Conservation (phyloP, 2,888 invertebrate genomes). For the Coleophora deauratella region DNA sequence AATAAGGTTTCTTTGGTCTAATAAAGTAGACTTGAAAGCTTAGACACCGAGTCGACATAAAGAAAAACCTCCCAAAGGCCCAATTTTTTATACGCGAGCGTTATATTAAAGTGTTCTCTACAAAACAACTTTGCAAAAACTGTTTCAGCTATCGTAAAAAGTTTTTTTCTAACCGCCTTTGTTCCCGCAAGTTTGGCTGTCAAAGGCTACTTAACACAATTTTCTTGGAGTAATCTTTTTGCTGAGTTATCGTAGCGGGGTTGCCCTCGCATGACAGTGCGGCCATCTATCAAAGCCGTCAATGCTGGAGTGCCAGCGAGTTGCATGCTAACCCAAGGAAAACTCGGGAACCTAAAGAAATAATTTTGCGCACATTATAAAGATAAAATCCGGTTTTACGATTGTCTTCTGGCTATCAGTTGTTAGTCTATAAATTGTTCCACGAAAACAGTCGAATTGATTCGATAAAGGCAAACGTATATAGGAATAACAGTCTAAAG, state of each 20-base stretch:
- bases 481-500: too few species aligned
- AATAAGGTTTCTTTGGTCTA: too few species aligned
- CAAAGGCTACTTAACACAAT: not conserved
- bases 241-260: not conserved
- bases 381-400: too few species aligned
- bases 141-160: not conserved
- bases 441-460: too few species aligned
- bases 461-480: too few species aligned
- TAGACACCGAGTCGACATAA: not conserved
- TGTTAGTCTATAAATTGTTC: too few species aligned
- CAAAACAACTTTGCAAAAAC: constrained; percentile 5
- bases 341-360: too few species aligned
- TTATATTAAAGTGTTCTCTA: not conserved
- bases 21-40: too few species aligned
- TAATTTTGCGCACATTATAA: too few species aligned
- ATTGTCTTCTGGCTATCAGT: too few species aligned
- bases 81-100: not conserved
- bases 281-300: constrained; percentile 8
- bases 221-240: constrained; percentile 7
- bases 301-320: not conserved
- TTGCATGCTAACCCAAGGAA: not conserved
- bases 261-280: constrained; percentile 1
- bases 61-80: not conserved
- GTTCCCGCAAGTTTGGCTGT: not conserved
- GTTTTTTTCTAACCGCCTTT: not conserved